Percentiles rank a stretch among this genome's conserved stretches.
Evolutionary conservation across 2,113 vertebrate genomes (phyloP).

Genomic region (Actinemys pallida): DNA sequence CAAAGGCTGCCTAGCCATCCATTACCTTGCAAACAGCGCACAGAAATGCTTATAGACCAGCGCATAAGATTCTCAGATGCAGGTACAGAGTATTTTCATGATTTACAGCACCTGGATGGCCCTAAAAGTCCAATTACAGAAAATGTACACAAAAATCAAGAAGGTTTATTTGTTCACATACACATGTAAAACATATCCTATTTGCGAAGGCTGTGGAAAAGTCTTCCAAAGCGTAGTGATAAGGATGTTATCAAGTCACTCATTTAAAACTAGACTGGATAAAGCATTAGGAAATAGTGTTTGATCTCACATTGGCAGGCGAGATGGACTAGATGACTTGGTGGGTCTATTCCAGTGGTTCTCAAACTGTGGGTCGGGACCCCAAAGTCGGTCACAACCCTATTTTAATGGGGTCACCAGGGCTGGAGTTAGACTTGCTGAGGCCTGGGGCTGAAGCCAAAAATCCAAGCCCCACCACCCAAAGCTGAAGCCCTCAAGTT

Average conservation of each 20-base stretch:
- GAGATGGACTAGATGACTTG: neutral
- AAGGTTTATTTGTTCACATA: neutral
- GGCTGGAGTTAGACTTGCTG: too few relatives aligned
- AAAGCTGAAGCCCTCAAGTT: too few relatives aligned
- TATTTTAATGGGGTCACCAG: too few relatives aligned
- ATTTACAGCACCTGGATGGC: neutral
- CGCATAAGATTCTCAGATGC: neutral
- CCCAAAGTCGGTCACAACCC: too few relatives aligned
- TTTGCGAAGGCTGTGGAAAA: neutral
- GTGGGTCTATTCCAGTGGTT: neutral
- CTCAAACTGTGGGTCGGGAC: too few relatives aligned
- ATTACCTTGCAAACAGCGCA: neutral
- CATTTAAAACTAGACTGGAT: neutral
- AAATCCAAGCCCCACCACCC: too few relatives aligned
- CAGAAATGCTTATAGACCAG: neutral
- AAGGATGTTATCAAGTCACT: rapidly evolving
- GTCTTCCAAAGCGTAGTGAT: neutral
- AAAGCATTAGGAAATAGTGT: neutral
- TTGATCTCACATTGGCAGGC: rapidly evolving
- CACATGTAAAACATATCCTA: neutral
- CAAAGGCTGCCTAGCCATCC: neutral
- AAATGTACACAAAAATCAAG: neutral
- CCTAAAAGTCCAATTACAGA: neutral
- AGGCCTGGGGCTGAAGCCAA: too few relatives aligned
- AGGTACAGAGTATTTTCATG: neutral